These are phyloP conservation scores for Sarotherodon lohbergeri DNA, from an alignment of 2,113 vertebrate genomes.

Conservation along the genomic window DNA sequence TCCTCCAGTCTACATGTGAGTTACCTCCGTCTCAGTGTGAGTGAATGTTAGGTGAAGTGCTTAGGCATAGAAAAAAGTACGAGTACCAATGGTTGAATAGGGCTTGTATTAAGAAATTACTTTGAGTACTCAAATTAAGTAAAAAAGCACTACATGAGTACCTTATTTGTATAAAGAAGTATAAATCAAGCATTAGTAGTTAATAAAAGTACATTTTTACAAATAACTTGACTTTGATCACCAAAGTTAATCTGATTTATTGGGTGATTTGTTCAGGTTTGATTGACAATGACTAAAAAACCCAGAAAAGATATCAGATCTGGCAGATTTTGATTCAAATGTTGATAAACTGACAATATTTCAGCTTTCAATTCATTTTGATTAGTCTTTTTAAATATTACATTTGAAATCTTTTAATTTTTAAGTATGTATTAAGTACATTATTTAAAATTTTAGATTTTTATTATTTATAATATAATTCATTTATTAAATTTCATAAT, in stretches of 20 bases:
- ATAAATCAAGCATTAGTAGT: background rate
- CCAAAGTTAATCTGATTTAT: background rate
- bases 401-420: background rate
- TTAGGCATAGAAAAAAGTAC: background rate
- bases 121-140: background rate
- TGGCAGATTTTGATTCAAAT: background rate
- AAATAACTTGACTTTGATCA: background rate
- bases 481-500: background rate
- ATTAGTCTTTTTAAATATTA: background rate
- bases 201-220: background rate
- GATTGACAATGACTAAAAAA: background rate
- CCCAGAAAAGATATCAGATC: background rate
- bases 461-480: background rate
- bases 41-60: background rate
- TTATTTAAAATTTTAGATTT: background rate
- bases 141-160: background rate
- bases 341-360: background rate
- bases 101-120: background rate
- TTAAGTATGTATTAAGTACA: background rate
- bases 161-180: background rate
- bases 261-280: background rate
- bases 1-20: background rate
- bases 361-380: background rate
- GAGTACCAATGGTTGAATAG: background rate
- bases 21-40: background rate